These are phyloP conservation scores for Ophion ellenae DNA, from an alignment of 2,888 invertebrate genomes.

Conservation along the genomic window DNA sequence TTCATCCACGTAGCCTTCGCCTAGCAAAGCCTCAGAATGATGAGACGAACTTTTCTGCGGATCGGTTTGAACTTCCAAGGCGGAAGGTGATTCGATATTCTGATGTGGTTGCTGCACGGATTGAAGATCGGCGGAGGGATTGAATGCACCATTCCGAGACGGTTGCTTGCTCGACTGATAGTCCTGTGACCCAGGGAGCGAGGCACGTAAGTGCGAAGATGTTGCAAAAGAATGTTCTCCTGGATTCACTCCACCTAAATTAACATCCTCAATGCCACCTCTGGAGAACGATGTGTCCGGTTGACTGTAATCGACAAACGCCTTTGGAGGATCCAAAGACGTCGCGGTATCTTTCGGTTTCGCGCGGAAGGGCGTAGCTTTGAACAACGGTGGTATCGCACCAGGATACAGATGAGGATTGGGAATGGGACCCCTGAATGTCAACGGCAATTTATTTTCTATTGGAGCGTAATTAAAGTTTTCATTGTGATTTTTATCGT, in stretches of 20 bases:
- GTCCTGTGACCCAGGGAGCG: conserved; percentile 23
- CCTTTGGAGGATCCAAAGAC: conserved; percentile 25
- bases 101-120: conserved; percentile 23
- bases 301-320: conserved; percentile 24
- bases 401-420: conserved; percentile 88
- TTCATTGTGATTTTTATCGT: conserved; percentile 47
- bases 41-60: conserved; percentile 21
- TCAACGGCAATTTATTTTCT: conserved; percentile 43
- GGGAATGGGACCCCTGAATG: conserved; percentile 85
- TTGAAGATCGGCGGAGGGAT: conserved; percentile 22
- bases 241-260: background rate
- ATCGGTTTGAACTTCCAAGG: conserved; percentile 3
- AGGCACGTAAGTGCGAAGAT: conserved; percentile 12
- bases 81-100: conserved; percentile 17
- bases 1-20: conserved; percentile 69
- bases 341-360: conserved; percentile 54
- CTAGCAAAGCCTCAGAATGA: conserved; percentile 14
- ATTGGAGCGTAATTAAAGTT: conserved; percentile 56
- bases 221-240: conserved; percentile 18
- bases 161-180: conserved; percentile 51
- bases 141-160: conserved; percentile 23
- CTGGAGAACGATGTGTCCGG: conserved; percentile 27
- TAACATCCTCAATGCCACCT: background rate
- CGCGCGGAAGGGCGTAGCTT: conserved; percentile 80
- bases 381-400: conserved; percentile 87